Conservation (phyloP, 1,140 invertebrate genomes). For the Drosophila lacteicornis region DNA sequence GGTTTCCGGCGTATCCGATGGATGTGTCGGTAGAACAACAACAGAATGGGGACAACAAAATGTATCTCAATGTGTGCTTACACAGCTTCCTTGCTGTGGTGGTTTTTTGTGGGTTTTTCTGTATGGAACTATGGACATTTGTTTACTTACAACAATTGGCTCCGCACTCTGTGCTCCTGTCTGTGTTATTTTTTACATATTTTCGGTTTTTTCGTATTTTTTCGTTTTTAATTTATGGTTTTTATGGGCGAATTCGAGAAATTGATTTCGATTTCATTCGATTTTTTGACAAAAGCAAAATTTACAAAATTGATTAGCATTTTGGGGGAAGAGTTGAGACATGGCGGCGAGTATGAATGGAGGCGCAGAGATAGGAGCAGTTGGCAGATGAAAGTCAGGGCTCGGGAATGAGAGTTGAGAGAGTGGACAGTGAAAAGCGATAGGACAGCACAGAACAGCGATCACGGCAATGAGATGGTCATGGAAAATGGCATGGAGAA, state of each 20-base stretch:
- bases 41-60: constrained; percentile 48
- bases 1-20: constrained; percentile 38
- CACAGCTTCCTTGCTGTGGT: constrained; percentile 24
- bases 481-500: constrained; percentile 28
- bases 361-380: constrained; percentile 62
- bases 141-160: constrained; percentile 96
- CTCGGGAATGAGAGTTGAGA: constrained; percentile 16
- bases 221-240: constrained; percentile 30
- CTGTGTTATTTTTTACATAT: constrained; percentile 86
- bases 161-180: constrained; percentile 95
- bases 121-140: constrained; percentile 71
- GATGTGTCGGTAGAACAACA: constrained; percentile 36
- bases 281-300: constrained; percentile 74
- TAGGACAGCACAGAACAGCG: constrained; percentile 43
- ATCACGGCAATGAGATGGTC: constrained; percentile 36
- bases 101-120: constrained; percentile 38
- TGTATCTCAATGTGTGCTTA: constrained; percentile 29
- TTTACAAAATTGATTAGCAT: constrained; percentile 77
- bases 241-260: constrained; percentile 56
- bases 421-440: constrained; percentile 22
- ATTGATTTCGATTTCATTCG: constrained; percentile 74
- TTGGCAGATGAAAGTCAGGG: constrained; percentile 15
- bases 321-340: constrained; percentile 40
- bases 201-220: constrained; percentile 31
- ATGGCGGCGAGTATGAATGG: constrained; percentile 46